A percentile compares a stretch with the other conserved stretches of the same genome.
Evolutionary conservation across 2,888 invertebrate genomes (phyloP).

Genomic region (Actias luna): DNA sequence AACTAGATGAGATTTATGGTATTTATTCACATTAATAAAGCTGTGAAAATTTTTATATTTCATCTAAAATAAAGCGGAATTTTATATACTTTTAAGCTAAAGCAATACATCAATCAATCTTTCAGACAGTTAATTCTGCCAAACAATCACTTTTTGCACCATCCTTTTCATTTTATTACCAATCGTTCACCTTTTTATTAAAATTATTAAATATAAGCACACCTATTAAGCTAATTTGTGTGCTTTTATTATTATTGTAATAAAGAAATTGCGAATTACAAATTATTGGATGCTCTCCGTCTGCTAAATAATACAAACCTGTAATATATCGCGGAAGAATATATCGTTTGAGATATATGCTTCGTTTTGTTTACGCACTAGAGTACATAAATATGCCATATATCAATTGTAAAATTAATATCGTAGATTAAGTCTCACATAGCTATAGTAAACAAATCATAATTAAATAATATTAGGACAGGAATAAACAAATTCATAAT

Average conservation of each 20-base stretch:
- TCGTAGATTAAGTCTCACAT: too few relatives aligned
- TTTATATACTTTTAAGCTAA: constrained; percentile 40
- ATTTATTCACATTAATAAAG: background rate
- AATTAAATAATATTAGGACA: too few relatives aligned
- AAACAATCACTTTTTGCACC: constrained; percentile 65
- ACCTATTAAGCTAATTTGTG: background rate
- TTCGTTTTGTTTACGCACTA: too few relatives aligned
- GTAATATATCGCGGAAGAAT: too few relatives aligned
- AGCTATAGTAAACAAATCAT: too few relatives aligned
- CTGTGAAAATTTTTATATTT: background rate
- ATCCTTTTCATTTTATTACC: constrained; percentile 36
- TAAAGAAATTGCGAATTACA: background rate
- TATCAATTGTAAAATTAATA: too few relatives aligned
- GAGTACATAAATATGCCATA: too few relatives aligned
- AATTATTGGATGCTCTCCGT: too few relatives aligned
- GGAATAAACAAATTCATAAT: too few relatives aligned
- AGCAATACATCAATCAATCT: constrained; percentile 60
- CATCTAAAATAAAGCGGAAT: constrained; percentile 31
- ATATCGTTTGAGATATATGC: too few relatives aligned
- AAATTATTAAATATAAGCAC: background rate
- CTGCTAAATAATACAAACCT: too few relatives aligned
- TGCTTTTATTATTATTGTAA: background rate
- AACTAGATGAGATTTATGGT: background rate
- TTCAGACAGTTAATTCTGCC: constrained; percentile 64
- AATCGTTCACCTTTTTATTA: background rate